Conservation (phyloP, 2,113 vertebrate species). For the Numenius arquata region DNA sequence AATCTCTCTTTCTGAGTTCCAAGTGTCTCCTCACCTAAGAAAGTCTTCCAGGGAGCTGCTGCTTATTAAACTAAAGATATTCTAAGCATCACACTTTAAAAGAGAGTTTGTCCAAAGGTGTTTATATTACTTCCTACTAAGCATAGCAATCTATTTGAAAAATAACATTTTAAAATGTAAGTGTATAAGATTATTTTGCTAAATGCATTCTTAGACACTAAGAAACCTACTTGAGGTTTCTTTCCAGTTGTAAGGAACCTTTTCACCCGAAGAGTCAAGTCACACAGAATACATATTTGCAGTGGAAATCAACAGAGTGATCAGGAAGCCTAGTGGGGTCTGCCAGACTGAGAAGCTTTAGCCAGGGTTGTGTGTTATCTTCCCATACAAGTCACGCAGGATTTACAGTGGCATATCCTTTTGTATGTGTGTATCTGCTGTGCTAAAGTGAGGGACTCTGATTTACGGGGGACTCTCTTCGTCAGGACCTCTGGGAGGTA, state of each 20-base stretch:
- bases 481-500: not conserved
- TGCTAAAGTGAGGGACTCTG: not conserved
- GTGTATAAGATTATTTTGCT: not conserved
- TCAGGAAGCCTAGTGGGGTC: not conserved
- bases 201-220: not conserved
- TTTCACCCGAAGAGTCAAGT: not conserved
- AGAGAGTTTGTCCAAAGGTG: not conserved
- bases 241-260: not conserved
- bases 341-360: not conserved
- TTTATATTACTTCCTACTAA: not conserved
- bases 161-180: not conserved
- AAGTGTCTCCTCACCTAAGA: accelerated
- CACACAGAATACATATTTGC: not conserved
- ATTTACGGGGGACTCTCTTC: not conserved
- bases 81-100: not conserved
- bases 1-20: not conserved
- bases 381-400: accelerated
- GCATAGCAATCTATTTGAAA: not conserved
- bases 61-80: not conserved
- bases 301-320: not conserved
- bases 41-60: not conserved
- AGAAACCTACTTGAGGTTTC: not conserved
- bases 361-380: not conserved
- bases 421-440: not conserved
- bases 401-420: not conserved